phyloP scores from a whole-genome alignment of 2,888 invertebrate genomes.

The Amphipyra berbera region DNA sequence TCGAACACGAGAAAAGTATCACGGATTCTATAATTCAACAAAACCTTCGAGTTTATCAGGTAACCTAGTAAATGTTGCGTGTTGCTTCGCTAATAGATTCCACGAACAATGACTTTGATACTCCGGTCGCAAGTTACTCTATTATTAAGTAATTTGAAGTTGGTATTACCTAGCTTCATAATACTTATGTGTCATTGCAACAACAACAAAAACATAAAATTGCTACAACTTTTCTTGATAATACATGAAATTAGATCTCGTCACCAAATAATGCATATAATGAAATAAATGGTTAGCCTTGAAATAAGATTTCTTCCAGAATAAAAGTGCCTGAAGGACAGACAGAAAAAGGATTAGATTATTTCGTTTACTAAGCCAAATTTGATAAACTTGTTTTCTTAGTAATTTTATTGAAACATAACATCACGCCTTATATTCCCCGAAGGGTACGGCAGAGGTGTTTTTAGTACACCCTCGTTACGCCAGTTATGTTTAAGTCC shows the following conservation, averaged over 20 bases:
- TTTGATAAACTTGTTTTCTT: background rate
- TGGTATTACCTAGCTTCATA: conserved; percentile 16
- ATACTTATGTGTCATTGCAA: conserved; percentile 15
- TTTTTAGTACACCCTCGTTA: too few relatives aligned
- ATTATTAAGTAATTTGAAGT: conserved; percentile 38
- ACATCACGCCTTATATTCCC: too few relatives aligned
- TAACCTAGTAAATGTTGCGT: conserved; percentile 30
- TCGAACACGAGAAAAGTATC: too few relatives aligned
- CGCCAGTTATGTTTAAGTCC: too few relatives aligned
- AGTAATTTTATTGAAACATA: too few relatives aligned
- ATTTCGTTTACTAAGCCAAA: background rate
- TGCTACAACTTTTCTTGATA: background rate
- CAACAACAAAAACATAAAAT: conserved; percentile 3
- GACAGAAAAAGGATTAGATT: background rate
- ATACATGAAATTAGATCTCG: background rate
- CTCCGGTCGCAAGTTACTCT: conserved; percentile 27
- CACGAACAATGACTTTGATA: conserved; percentile 39
- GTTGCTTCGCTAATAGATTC: conserved; percentile 36
- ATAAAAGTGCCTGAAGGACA: background rate
- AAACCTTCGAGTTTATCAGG: background rate
- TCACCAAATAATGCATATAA: conserved; percentile 3
- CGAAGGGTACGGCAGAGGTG: too few relatives aligned
- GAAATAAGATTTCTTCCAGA: background rate
- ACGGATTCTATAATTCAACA: too few relatives aligned
- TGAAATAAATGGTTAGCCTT: background rate